Conservation (phyloP, 2,113 vertebrate genomes). For the Anolis sagrei region DNA sequence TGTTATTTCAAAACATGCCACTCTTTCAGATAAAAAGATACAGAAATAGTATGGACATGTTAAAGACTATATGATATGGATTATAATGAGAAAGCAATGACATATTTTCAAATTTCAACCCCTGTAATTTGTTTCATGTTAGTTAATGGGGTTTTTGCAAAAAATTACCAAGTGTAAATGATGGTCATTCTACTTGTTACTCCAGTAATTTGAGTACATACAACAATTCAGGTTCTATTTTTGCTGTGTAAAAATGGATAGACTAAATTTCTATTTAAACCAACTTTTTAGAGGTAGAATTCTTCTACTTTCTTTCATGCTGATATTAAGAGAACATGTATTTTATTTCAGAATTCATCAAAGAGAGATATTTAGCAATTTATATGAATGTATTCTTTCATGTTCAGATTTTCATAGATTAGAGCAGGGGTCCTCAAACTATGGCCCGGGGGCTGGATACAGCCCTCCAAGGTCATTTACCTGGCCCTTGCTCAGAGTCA, state of each 20-base stretch:
- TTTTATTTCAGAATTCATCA: conserved; percentile 3
- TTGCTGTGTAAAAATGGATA: background rate
- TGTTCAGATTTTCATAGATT: background rate
- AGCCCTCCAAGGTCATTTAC: too few relatives aligned
- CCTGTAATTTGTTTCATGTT: background rate
- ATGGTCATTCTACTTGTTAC: background rate
- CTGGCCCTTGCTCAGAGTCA: too few relatives aligned
- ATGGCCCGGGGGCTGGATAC: too few relatives aligned
- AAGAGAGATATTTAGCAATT: background rate
- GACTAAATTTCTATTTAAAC: background rate
- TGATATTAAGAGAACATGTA: background rate
- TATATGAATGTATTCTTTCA: background rate
- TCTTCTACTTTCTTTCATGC: background rate
- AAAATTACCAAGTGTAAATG: too few relatives aligned
- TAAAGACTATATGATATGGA: background rate
- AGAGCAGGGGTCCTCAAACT: too few relatives aligned
- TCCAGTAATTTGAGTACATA: background rate
- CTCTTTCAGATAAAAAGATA: background rate
- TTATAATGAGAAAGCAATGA: background rate
- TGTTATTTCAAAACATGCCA: background rate
- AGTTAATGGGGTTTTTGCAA: background rate
- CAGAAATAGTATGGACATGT: background rate
- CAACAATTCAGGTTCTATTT: background rate
- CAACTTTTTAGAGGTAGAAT: background rate
- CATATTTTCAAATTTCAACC: background rate